These are phyloP conservation scores for Mionectes macconnelli DNA, from an alignment of 2,113 vertebrate genomes.

Conservation along the genomic window DNA sequence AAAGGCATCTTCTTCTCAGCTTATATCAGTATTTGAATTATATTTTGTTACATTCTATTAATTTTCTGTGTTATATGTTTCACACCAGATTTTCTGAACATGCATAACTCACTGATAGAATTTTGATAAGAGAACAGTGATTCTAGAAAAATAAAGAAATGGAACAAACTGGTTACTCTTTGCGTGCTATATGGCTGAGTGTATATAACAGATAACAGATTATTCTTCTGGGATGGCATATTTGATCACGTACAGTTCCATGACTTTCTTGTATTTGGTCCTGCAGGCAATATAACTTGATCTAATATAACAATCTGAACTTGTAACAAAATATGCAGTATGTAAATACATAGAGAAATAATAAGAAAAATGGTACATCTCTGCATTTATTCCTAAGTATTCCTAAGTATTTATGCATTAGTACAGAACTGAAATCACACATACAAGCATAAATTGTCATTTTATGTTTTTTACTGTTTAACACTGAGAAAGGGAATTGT, in stretches of 20 bases:
- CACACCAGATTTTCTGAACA: not conserved
- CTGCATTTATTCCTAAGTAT: not conserved
- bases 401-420: not conserved
- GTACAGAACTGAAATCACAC: not conserved
- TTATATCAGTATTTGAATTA: not conserved
- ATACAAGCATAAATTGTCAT: not conserved
- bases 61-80: not conserved
- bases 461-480: not conserved
- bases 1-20: not conserved
- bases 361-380: not conserved
- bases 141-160: not conserved
- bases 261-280: not conserved
- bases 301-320: too few relatives aligned
- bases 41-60: not conserved
- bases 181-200: not conserved
- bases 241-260: not conserved
- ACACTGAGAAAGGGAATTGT: not conserved
- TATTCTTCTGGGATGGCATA: not conserved
- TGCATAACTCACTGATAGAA: not conserved
- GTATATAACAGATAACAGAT: not conserved
- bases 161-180: not conserved
- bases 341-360: not conserved
- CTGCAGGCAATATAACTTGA: not conserved
- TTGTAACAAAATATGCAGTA: not conserved
- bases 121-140: not conserved